A percentile compares a stretch with the other conserved stretches of the same genome.
These are phyloP conservation scores for Rhadina sibilatrix DNA, from an alignment of 2,113 vertebrate species.

Conservation along the genomic window DNA sequence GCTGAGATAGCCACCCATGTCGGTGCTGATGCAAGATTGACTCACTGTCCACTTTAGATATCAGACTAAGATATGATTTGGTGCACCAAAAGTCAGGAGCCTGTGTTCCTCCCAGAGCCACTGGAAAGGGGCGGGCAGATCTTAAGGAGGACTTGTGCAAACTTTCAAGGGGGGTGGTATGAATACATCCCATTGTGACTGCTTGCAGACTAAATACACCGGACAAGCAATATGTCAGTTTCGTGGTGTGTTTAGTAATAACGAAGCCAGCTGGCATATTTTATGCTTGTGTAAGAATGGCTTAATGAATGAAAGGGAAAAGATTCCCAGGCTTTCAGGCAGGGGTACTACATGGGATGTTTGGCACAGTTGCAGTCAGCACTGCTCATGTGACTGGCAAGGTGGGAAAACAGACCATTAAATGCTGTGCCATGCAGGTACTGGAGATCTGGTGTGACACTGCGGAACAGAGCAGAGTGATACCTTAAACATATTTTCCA, in stretches of 20 bases:
- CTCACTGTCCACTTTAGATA: neutral
- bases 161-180: too few species aligned
- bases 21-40: neutral
- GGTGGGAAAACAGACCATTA: neutral
- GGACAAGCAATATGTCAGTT: neutral
- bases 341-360: rapidly evolving
- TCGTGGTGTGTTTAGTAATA: neutral
- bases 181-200: neutral
- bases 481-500: neutral
- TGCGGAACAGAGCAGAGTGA: neutral
- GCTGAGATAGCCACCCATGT: neutral
- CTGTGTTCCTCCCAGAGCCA: neutral
- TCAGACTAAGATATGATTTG: neutral
- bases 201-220: neutral
- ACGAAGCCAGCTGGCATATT: neutral
- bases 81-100: neutral
- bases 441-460: neutral
- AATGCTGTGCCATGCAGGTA: neutral
- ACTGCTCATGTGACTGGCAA: neutral
- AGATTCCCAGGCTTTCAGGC: neutral
- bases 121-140: neutral
- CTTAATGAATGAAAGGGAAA: neutral
- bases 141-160: neutral
- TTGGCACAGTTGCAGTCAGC: neutral
- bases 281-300: neutral